Percentiles rank a stretch among this genome's conserved stretches.
Conservation (phyloP, 2,888 invertebrate genomes). For the Frankliniella fusca region DNA sequence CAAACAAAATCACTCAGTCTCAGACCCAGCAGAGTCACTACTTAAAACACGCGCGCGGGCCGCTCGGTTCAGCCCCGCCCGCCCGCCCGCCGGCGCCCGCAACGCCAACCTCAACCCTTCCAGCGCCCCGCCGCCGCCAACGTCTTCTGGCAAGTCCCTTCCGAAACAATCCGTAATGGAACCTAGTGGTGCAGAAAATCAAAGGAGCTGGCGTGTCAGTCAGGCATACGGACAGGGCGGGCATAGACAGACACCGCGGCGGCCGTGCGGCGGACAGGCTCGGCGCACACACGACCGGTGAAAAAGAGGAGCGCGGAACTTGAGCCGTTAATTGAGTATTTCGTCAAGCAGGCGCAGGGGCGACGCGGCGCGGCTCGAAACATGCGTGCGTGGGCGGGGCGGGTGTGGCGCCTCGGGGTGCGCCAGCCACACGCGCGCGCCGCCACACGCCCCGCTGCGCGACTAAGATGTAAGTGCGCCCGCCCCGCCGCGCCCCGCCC, state of each 20-base stretch:
- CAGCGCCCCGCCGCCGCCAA: background rate
- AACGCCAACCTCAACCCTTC: background rate
- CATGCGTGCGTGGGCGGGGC: background rate
- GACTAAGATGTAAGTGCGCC: slow-evolving; percentile 10
- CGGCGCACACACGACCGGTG: background rate
- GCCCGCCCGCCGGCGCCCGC: too few relatives aligned
- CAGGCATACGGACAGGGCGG: background rate
- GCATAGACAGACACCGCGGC: background rate
- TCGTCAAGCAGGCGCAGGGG: too few relatives aligned
- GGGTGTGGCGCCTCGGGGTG: background rate
- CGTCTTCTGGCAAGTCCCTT: background rate
- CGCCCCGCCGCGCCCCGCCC: background rate
- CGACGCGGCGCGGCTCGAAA: background rate
- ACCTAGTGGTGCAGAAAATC: background rate
- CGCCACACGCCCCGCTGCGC: background rate
- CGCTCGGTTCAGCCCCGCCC: too few relatives aligned
- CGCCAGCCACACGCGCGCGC: background rate
- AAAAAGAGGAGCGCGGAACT: too few relatives aligned
- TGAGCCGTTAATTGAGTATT: too few relatives aligned
- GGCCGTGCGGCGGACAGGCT: background rate
- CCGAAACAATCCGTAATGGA: slow-evolving; percentile 1
- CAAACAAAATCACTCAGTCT: too few relatives aligned
- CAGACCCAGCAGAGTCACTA: too few relatives aligned
- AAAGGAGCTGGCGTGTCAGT: background rate
- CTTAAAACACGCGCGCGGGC: too few relatives aligned